Percentiles rank a stretch among this genome's conserved stretches.
phyloP scores from a whole-genome alignment of 1,140 invertebrate genomes.

The Pseudomyrmex sp. region DNA sequence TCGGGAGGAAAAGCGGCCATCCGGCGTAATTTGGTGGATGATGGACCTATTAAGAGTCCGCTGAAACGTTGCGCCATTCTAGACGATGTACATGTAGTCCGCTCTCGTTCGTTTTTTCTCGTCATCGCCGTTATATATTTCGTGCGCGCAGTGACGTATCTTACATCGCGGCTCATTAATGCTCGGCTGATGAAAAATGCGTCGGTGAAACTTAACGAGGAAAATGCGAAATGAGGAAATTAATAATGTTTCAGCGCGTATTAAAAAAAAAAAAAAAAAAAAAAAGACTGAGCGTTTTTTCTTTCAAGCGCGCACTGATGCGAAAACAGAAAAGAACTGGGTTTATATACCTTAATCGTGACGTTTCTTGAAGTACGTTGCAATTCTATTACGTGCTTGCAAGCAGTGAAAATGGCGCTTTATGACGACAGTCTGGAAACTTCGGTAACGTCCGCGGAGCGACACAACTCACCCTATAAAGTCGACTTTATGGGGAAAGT shows the following conservation, averaged over 20 bases:
- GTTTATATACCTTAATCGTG: slow-evolving; percentile 67
- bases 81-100: background rate
- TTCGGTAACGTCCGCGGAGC: slow-evolving; percentile 62
- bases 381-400: slow-evolving; percentile 70
- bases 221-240: background rate
- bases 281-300: background rate
- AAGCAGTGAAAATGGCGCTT: slow-evolving; percentile 69
- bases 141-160: background rate
- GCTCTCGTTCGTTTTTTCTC: slow-evolving; percentile 19
- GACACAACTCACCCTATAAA: slow-evolving; percentile 69
- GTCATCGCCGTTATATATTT: slow-evolving; percentile 38
- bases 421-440: slow-evolving; percentile 74
- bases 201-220: slow-evolving; percentile 26
- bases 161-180: slow-evolving; percentile 46
- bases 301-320: background rate
- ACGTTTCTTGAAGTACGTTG: slow-evolving; percentile 62
- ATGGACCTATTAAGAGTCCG: slow-evolving; percentile 58
- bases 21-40: slow-evolving; percentile 65
- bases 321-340: slow-evolving; percentile 2
- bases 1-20: slow-evolving; percentile 14
- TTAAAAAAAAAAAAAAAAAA: background rate
- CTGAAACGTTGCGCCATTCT: slow-evolving; percentile 58
- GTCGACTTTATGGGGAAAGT: slow-evolving; percentile 65
- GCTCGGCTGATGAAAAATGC: slow-evolving; percentile 15
- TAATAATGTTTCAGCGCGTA: background rate